Base-by-base conservation (phyloP, 1,140 invertebrate species). In the Leptopilina clavipes region DNA sequence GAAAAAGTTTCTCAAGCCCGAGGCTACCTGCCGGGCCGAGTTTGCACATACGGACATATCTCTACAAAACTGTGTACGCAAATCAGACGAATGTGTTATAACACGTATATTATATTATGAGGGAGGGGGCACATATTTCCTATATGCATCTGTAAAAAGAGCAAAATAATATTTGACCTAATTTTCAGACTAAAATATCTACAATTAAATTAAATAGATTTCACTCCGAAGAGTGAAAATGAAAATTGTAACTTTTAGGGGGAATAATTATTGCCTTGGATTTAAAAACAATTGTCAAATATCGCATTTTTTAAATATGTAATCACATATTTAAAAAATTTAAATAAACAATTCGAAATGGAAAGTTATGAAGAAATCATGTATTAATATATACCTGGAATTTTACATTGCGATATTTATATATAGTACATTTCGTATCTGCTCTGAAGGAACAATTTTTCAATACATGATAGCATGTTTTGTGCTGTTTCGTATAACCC, bases 401-500 rank as follows among this genome's bases (percentile, higher is more conserved):
- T 22, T 59, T 22, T 12, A 3, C 12, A 0, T 11, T 59, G 19
- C 22, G 11, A 31, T n/a, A 65, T 65, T 65, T 25, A n/a, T 5
- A 22, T n/a, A 65, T 8, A 14, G 22, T 9, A 22, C 25, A 65
- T 31, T n/a, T 5, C 7, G 59, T n/a, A 65, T 31, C 59, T 65
- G 22, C 25, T 65, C 12, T 14, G 25, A 22, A 59, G 18, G 56
- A 25, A 12, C 59, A n/a, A 65, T 65, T 65, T 65, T 71, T 75
- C 74, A 48, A 76, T 76, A 71, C 37, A 31, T 52, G 70, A 78
- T 75, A 22, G 70, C 71, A 65, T 80, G 73, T 75, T 70, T 73
- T 71, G 59, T 37, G 22, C 59, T 65, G 25, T 25, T 65, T 65
- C 37, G 75, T 70, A 72, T 72, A 85, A 76, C 84, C 84, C 82